phyloP scores from a whole-genome alignment of 2,113 vertebrate species.

The Zapus hudsonius region DNA sequence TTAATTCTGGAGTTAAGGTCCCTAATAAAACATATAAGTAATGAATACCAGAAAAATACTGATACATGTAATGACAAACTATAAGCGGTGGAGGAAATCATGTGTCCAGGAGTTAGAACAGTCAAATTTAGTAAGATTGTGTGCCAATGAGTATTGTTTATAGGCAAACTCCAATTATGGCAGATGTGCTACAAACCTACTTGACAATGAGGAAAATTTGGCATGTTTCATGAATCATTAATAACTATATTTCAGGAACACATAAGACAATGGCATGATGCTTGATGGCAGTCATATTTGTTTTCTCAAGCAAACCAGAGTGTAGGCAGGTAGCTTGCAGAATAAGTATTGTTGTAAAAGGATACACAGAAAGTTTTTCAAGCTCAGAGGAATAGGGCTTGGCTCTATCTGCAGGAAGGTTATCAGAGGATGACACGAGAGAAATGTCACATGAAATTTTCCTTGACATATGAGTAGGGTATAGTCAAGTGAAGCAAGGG shows the following conservation, averaged over 20 bases:
- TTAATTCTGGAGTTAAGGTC: constrained; percentile 13
- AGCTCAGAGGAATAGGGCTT: neutral
- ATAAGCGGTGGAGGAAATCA: neutral
- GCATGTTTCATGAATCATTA: neutral
- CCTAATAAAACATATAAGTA: constrained; percentile 6
- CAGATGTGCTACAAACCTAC: neutral
- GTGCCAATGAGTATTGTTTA: neutral
- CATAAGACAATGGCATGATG: neutral
- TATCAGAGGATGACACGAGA: constrained; percentile 8
- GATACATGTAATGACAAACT: constrained; percentile 9
- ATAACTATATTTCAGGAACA: neutral
- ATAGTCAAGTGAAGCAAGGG: neutral
- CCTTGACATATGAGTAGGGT: constrained; percentile 10
- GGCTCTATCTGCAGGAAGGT: neutral
- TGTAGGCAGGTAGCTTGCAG: neutral
- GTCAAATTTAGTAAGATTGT: neutral
- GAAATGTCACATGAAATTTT: constrained; percentile 23
- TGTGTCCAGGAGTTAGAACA: neutral
- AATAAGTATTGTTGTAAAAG: neutral
- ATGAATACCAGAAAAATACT: constrained; percentile 11
- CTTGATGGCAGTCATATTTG: neutral
- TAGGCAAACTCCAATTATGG: neutral
- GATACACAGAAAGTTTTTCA: neutral
- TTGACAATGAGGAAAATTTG: neutral
- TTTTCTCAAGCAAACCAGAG: neutral